Evolutionary conservation across 2,797 vertebrate genomes (phyloP).

Genomic region (Podarcis lilfordi): DNA sequence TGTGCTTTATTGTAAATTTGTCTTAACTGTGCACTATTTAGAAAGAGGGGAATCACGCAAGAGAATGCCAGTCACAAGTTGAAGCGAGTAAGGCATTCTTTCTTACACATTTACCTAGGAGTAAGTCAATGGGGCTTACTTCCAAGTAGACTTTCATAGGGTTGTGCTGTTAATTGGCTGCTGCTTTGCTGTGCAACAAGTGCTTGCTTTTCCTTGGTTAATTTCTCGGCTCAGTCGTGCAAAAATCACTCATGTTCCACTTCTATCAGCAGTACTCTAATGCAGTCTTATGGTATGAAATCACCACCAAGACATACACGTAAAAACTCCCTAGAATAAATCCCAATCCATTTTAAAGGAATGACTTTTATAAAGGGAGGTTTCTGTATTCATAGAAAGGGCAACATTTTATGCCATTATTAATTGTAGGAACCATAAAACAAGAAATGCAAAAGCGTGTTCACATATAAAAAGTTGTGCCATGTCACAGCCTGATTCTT

Average conservation of each 20-base stretch:
- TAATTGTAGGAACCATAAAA: background rate
- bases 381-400: background rate
- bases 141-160: background rate
- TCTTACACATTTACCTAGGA: background rate
- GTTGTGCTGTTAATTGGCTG: conserved; percentile 29
- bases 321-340: background rate
- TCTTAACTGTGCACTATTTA: conserved; percentile 22
- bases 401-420: conserved; percentile 8
- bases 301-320: background rate
- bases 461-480: background rate
- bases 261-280: background rate
- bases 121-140: background rate
- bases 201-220: conserved; percentile 20
- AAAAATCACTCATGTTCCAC: background rate
- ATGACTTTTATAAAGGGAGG: background rate
- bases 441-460: background rate
- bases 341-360: background rate
- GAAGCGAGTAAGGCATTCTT: conserved; percentile 18
- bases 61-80: conserved; percentile 58
- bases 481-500: background rate
- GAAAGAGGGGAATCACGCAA: conserved; percentile 57
- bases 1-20: conserved; percentile 31
- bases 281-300: background rate
- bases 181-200: background rate
- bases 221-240: background rate